A percentile compares a stretch with the other conserved stretches of the same genome.
phyloP scores from a whole-genome alignment of 2,113 vertebrate genomes.

The Lophius piscatorius region DNA sequence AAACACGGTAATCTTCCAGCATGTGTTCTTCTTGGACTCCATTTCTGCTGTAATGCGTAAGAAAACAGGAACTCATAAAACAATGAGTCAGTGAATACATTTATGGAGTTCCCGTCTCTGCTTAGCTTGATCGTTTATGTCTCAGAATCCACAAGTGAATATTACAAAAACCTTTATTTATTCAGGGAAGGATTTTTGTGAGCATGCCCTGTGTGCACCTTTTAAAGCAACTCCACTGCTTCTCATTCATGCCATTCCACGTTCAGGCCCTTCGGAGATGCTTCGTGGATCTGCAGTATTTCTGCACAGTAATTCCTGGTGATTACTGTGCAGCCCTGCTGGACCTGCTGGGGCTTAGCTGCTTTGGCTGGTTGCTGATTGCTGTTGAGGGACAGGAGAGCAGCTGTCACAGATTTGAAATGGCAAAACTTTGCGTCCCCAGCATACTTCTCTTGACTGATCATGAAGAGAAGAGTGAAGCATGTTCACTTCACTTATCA shows the following conservation, averaged over 20 bases:
- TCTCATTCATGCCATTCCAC: constrained; percentile 6
- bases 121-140: constrained; percentile 7
- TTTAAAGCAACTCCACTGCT: constrained; percentile 1
- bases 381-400: constrained; percentile 2
- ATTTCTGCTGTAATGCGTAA: constrained; percentile 14
- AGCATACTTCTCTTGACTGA: neutral
- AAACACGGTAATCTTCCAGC: constrained; percentile 27
- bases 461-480: constrained; percentile 14
- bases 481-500: constrained; percentile 30
- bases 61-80: constrained; percentile 28
- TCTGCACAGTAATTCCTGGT: constrained; percentile 8
- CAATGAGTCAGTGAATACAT: constrained; percentile 20
- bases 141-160: constrained; percentile 4
- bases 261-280: constrained; percentile 3
- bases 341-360: constrained; percentile 9
- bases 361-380: constrained; percentile 4
- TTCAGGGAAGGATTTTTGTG: constrained; percentile 13
- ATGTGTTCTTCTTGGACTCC: constrained; percentile 18
- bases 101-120: constrained; percentile 18
- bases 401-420: constrained; percentile 33
- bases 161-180: constrained; percentile 20
- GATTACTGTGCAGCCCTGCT: constrained; percentile 2
- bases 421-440: constrained; percentile 15
- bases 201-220: constrained; percentile 6
- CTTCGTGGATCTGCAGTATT: constrained; percentile 11